Conservation (phyloP, 2,113 vertebrate genomes). For the Equus quagga region DNA sequence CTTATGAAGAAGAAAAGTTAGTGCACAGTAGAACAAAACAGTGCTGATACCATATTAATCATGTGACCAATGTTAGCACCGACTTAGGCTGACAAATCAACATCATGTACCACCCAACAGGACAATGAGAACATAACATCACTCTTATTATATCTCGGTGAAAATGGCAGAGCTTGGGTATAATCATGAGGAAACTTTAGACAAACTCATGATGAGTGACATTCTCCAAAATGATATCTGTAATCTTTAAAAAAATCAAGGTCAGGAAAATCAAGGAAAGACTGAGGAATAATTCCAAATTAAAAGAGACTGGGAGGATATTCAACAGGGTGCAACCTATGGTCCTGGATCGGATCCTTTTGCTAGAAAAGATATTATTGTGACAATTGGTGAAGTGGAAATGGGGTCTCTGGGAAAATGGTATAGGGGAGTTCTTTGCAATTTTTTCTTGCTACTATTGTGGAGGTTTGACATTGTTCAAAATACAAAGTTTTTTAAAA, state of each 20-base stretch:
- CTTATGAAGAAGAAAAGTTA: not conserved
- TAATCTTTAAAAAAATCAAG: not conserved
- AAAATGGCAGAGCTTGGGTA: not conserved
- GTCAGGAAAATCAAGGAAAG: constrained; percentile 32
- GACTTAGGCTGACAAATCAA: not conserved
- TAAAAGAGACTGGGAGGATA: not conserved
- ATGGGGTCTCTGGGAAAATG: not conserved
- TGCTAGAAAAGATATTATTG: not conserved
- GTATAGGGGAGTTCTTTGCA: not conserved
- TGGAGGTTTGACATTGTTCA: constrained; percentile 3
- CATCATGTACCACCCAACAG: not conserved
- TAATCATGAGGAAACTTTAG: constrained; percentile 19
- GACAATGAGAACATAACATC: not conserved
- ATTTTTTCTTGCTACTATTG: not conserved
- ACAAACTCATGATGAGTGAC: not conserved
- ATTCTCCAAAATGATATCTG: not conserved
- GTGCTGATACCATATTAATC: not conserved
- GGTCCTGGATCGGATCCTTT: not conserved
- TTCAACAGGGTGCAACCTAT: not conserved
- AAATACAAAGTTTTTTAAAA: not conserved
- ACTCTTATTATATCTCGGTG: not conserved
- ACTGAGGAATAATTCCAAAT: not conserved
- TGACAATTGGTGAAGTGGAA: not conserved
- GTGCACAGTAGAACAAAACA: not conserved
- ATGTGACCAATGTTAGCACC: not conserved